Base-by-base conservation (phyloP, 2,888 invertebrate genomes). In the Drosophila silvestris region DNA sequence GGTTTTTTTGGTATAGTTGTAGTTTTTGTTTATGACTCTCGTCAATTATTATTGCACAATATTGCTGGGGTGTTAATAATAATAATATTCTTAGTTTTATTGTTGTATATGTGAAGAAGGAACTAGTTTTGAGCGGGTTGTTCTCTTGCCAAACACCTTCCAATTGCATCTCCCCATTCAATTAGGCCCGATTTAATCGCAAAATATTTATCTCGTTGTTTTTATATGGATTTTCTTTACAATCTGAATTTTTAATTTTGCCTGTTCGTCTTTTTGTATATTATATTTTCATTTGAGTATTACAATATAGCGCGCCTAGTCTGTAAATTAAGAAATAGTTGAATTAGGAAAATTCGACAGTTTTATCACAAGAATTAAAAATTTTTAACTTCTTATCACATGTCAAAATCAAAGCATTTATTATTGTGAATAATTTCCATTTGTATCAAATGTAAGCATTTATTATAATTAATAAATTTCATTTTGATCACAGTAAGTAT, bases 41-140 rank as follows among this genome's bases (percentile, higher is more conserved):
- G 47, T 47, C 47, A 47, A 47, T 47, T 47, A 26, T 9, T 47
- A 47, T 26, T 47, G 47, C 47, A 47, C 47, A 47, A 26, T 47
- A 47, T 47, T 47, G 47, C 47, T 22, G 47, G 9, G 16, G 47
- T 47, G 47, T 47, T 47, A 26, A 22, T 22, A 47, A 47, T 47
- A 47, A 47, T 56, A 60, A 54, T 70, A 56, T 67, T 62, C 22
- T 51, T 63, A 80, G 56, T 58, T 58, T 51, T 64, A 67, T 63
- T 63, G 58, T 56, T 70, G 64, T 69, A 33, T 72, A 51, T 65
- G 54, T 81, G 44, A 74, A 88, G 88, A 76, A 90, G 90, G 90
- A 87, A 87, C 90, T 90, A 83, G 80, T 75, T 81, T 72, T 78
- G 61, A 78, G 68, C 69, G 75, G 74, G 70, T 62, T 78, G 32